Conservation (phyloP, 2,113 vertebrate genomes). For the Argyrosomus japonicus region DNA sequence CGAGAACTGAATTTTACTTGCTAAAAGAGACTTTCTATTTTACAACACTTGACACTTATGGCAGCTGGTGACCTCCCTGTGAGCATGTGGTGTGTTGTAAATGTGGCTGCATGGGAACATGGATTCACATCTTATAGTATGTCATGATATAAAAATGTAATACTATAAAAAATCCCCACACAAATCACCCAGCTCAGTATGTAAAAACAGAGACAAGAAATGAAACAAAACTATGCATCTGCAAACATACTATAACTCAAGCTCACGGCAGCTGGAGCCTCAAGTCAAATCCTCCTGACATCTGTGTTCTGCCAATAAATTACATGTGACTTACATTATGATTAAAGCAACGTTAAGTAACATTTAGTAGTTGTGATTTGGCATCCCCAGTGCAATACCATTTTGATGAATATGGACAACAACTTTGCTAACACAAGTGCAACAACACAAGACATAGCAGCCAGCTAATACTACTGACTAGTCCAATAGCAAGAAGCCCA, state of each 20-base stretch:
- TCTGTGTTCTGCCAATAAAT: constrained; percentile 9
- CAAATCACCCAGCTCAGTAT: constrained; percentile 22
- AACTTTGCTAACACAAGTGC: too few species aligned
- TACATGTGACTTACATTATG: background rate
- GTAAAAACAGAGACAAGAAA: constrained; percentile 29
- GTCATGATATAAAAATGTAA: constrained; percentile 33
- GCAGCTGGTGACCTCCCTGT: constrained; percentile 41
- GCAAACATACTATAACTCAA: constrained; percentile 38
- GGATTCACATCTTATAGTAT: constrained; percentile 15
- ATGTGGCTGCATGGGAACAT: constrained; percentile 41
- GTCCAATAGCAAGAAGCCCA: too few species aligned
- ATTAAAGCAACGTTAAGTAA: too few species aligned
- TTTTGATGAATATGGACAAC: too few species aligned
- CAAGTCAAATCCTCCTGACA: background rate
- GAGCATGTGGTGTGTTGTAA: constrained; percentile 5
- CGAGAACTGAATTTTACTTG: constrained; percentile 48
- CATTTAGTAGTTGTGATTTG: too few species aligned
- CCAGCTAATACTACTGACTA: too few species aligned
- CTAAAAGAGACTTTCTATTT: constrained; percentile 53
- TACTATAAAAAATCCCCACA: background rate
- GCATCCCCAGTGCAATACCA: too few species aligned
- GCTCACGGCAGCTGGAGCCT: constrained; percentile 8
- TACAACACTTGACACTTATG: constrained; percentile 34
- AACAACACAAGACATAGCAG: too few species aligned
- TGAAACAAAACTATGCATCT: constrained; percentile 5